A percentile compares a stretch with the other conserved stretches of the same genome.
These are phyloP conservation scores for Menura novaehollandiae DNA, from an alignment of 2,113 vertebrate species.

Conservation along the genomic window DNA sequence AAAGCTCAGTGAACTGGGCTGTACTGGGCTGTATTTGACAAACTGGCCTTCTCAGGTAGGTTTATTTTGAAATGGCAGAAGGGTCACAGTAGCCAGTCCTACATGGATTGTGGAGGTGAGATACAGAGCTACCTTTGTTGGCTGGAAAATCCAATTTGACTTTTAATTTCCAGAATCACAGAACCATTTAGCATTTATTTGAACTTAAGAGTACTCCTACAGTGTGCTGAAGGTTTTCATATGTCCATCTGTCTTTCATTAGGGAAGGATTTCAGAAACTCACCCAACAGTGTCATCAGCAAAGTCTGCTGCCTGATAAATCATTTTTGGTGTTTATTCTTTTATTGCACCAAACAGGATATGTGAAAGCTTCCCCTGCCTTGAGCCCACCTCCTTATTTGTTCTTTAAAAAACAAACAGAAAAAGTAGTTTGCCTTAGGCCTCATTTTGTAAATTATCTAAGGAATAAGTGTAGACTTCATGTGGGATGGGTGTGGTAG, in stretches of 20 bases:
- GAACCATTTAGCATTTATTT: slow-evolving; percentile 17
- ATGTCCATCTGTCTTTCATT: slow-evolving; percentile 79
- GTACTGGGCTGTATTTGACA: background rate
- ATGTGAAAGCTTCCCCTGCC: background rate
- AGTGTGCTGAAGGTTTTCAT: slow-evolving; percentile 52
- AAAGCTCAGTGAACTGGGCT: background rate
- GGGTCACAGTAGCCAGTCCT: background rate
- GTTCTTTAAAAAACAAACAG: background rate
- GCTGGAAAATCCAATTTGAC: background rate
- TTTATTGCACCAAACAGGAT: slow-evolving; percentile 17
- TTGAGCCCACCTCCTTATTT: background rate
- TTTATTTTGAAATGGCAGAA: background rate
- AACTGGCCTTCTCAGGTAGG: background rate
- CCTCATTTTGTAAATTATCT: background rate
- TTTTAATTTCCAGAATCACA: background rate
- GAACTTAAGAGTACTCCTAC: background rate
- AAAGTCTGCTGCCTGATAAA: slow-evolving; percentile 44
- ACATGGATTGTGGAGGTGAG: background rate
- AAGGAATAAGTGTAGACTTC: background rate
- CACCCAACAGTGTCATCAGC: slow-evolving; percentile 64
- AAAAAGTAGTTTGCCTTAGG: background rate
- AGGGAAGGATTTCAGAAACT: slow-evolving; percentile 67
- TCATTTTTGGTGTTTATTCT: slow-evolving; percentile 37
- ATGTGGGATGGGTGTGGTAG: background rate
- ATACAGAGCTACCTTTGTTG: background rate